Conservation (phyloP, 2,797 vertebrate genomes). For the Spinus pinus region DNA sequence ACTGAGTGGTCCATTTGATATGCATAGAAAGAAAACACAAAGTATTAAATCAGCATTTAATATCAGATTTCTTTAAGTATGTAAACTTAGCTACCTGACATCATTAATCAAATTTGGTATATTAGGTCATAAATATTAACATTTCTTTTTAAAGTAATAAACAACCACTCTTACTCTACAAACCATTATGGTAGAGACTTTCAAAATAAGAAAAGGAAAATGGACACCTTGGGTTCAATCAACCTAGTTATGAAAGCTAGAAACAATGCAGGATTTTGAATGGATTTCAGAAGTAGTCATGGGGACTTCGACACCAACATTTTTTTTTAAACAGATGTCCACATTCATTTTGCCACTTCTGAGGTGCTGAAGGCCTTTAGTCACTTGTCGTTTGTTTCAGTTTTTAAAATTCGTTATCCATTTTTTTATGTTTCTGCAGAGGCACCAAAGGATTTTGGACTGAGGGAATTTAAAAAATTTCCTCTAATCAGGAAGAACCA, state of each 20-base stretch:
- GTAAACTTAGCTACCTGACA: neutral
- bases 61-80: neutral
- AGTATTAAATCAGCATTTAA: constrained; percentile 37
- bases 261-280: neutral
- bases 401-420: neutral
- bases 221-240: neutral
- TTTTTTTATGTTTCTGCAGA: neutral
- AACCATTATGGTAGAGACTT: neutral
- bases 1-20: neutral
- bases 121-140: neutral
- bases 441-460: neutral
- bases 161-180: neutral
- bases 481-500: neutral
- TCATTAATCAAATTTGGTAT: neutral
- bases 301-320: neutral
- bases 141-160: neutral
- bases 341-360: neutral
- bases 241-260: neutral
- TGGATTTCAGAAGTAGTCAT: neutral
- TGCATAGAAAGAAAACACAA: neutral
- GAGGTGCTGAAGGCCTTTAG: neutral
- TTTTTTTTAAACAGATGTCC: neutral
- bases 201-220: neutral
- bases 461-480: neutral
- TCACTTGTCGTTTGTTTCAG: neutral